These are phyloP conservation scores for Pampus argenteus DNA, from an alignment of 2,797 vertebrate species.

Conservation along the genomic window DNA sequence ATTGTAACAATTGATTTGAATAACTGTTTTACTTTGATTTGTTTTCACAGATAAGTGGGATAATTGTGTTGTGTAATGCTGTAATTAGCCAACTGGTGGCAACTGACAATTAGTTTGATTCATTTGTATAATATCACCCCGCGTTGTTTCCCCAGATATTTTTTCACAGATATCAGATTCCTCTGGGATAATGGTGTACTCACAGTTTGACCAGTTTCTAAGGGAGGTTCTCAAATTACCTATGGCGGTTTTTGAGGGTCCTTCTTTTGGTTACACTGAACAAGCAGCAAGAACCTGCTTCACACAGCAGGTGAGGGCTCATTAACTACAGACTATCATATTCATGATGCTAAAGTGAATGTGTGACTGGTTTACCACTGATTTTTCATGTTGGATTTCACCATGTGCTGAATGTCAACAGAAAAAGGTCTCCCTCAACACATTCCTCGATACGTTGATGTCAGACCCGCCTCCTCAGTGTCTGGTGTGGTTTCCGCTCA, in stretches of 20 bases:
- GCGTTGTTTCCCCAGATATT: constrained; percentile 88
- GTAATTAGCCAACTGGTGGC: constrained; percentile 74
- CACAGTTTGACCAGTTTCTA: constrained; percentile 94
- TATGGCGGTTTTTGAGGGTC: constrained; percentile 96
- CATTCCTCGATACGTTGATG: constrained; percentile 97
- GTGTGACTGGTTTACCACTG: constrained; percentile 21
- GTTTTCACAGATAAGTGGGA: constrained; percentile 77
- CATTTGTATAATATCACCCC: constrained; percentile 51
- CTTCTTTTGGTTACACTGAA: constrained; percentile 96
- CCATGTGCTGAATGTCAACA: constrained; percentile 69
- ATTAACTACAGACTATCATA: neutral
- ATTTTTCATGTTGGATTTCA: constrained; percentile 27
- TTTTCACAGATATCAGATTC: constrained; percentile 98
- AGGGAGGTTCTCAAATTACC: constrained; percentile 96
- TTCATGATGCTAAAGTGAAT: neutral
- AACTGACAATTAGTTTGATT: constrained; percentile 75
- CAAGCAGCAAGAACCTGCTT: constrained; percentile 94
- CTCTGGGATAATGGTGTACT: constrained; percentile 92
- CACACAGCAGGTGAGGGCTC: constrained; percentile 90
- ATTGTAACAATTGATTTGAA: constrained; percentile 65
- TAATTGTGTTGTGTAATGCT: constrained; percentile 73
- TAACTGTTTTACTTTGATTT: constrained; percentile 72
- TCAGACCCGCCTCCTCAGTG: constrained; percentile 98
- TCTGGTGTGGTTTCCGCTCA: constrained; percentile 97
- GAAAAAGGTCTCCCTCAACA: constrained; percentile 98